phyloP scores from a whole-genome alignment of 2,113 vertebrate genomes.

The Platanista minor region DNA sequence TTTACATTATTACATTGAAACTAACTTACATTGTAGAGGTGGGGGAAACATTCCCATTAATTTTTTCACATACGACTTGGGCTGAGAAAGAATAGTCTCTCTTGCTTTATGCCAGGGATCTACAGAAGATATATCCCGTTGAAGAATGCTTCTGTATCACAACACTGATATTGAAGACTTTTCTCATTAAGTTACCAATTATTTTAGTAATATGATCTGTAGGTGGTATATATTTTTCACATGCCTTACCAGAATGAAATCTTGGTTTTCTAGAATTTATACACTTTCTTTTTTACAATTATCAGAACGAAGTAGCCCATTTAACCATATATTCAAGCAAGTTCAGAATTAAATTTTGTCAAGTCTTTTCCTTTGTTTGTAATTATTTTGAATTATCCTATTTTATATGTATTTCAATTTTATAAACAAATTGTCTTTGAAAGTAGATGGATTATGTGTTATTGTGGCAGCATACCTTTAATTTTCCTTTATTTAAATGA shows the following conservation, averaged over 20 bases:
- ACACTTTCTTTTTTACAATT: not conserved
- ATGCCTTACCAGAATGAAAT: not conserved
- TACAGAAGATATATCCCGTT: not conserved
- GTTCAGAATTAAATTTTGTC: not conserved
- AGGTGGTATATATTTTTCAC: not conserved
- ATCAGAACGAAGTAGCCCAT: not conserved
- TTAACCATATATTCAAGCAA: not conserved
- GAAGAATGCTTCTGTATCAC: not conserved
- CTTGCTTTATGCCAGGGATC: not conserved
- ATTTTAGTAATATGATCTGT: not conserved
- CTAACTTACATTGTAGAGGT: not conserved
- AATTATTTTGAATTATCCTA: not conserved
- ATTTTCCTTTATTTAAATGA: constrained; percentile 31
- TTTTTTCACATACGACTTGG: not conserved
- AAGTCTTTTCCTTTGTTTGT: not conserved
- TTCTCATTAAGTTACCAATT: not conserved
- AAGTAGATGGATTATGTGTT: not conserved
- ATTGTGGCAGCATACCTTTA: not conserved
- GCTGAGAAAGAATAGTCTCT: not conserved
- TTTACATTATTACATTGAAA: not conserved
- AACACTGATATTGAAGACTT: not conserved
- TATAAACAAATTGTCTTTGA: not conserved
- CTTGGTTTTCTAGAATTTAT: not conserved
- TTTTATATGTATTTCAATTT: constrained; percentile 12
- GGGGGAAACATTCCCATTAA: not conserved